phyloP scores from a whole-genome alignment of 2,113 vertebrate species.

The Pteruthius melanotis region DNA sequence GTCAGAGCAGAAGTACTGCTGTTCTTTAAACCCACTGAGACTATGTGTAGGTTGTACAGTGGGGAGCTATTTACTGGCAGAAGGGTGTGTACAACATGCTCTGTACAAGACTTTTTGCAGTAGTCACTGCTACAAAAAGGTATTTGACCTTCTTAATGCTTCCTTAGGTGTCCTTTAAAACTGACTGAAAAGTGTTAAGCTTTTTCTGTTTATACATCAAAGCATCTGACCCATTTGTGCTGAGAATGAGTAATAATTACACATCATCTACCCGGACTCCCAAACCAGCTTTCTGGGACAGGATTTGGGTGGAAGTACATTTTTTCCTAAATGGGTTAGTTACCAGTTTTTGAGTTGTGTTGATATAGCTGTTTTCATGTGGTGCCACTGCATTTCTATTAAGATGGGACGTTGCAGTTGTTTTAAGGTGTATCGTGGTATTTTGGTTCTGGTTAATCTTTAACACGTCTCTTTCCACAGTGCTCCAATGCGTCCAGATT shows the following conservation, averaged over 20 bases:
- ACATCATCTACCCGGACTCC: neutral
- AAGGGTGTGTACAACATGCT: fast-evolving
- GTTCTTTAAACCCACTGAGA: neutral
- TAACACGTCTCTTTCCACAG: constrained; percentile 58
- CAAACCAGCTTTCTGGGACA: neutral
- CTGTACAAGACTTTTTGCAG: neutral
- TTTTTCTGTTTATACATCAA: neutral
- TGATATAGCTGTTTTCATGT: neutral
- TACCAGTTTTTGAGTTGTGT: neutral
- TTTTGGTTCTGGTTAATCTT: neutral
- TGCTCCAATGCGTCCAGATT: constrained; percentile 87
- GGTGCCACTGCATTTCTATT: neutral
- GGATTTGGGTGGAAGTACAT: neutral
- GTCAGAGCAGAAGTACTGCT: neutral
- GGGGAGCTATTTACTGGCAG: neutral
- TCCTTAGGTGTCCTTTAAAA: neutral
- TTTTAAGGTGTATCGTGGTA: fast-evolving
- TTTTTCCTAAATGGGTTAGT: neutral
- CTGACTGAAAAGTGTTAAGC: neutral
- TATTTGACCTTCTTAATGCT: neutral
- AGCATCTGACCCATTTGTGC: neutral
- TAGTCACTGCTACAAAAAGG: neutral
- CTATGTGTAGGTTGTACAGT: neutral
- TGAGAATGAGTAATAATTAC: neutral
- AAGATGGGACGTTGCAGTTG: neutral